These are phyloP conservation scores for Schlechtendalia chinensis DNA, from an alignment of 1,140 invertebrate species.

Conservation along the genomic window DNA sequence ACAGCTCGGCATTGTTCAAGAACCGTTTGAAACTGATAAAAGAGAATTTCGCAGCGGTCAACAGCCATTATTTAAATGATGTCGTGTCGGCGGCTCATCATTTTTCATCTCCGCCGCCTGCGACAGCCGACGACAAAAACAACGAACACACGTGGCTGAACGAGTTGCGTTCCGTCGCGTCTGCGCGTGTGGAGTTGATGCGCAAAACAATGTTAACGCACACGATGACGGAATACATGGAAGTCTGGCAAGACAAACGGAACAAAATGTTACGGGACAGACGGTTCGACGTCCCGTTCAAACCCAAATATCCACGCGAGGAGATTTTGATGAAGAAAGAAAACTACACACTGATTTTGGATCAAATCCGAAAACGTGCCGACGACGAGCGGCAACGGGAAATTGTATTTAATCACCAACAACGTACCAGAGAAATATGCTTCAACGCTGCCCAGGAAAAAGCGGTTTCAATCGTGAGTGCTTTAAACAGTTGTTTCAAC, in stretches of 20 bases:
- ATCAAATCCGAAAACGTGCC: background rate
- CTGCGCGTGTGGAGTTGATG: background rate
- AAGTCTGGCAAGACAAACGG: background rate
- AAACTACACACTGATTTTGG: slow-evolving; percentile 12
- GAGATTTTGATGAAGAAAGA: slow-evolving; percentile 14
- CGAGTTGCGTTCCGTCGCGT: background rate
- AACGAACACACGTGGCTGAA: background rate
- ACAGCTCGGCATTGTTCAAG: background rate
- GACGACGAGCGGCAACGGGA: background rate
- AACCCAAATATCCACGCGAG: background rate
- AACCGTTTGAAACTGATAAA: background rate
- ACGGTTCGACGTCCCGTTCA: background rate
- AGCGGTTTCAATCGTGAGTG: background rate
- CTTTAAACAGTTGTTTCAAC: background rate
- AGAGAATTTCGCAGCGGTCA: slow-evolving; percentile 10
- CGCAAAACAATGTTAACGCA: background rate
- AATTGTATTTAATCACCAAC: background rate
- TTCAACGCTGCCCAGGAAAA: background rate
- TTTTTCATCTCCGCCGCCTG: background rate
- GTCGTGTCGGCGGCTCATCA: background rate
- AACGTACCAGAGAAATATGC: slow-evolving; percentile 17
- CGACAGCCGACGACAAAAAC: background rate
- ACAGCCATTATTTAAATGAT: slow-evolving; percentile 20
- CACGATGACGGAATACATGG: background rate
- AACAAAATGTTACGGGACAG: background rate